A percentile compares a stretch with the other conserved stretches of the same genome.
phyloP scores from a whole-genome alignment of 2,888 invertebrate genomes.

The Brachyopa scutellaris region DNA sequence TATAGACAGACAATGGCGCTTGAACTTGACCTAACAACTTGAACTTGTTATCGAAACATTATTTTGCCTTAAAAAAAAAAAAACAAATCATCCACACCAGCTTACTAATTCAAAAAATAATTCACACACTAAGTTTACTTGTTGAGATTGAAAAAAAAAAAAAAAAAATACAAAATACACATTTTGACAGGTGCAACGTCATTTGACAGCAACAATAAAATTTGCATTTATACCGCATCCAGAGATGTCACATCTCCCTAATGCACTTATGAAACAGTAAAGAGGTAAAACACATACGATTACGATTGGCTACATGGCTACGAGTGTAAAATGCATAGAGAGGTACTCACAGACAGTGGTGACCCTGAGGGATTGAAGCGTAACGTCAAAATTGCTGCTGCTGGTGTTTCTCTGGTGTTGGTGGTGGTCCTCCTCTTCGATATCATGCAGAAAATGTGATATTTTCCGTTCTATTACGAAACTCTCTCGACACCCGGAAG shows the following conservation, averaged over 20 bases:
- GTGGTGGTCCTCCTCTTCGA: not conserved
- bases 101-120: not conserved
- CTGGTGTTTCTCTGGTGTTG: not conserved
- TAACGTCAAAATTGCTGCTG: constrained; percentile 23
- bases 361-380: constrained; percentile 70
- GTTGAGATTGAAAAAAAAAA: not conserved
- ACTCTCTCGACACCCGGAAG: constrained; percentile 29
- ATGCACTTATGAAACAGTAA: constrained; percentile 29
- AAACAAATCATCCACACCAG: not conserved
- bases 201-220: constrained; percentile 6
- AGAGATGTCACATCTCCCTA: constrained; percentile 22
- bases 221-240: not conserved
- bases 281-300: too few relatives aligned
- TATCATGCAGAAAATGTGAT: constrained; percentile 9
- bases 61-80: not conserved
- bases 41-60: constrained; percentile 34
- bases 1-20: constrained; percentile 37
- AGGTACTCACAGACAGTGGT: constrained; percentile 49
- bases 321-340: not conserved
- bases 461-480: constrained; percentile 10
- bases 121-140: not conserved
- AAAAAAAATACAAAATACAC: not conserved
- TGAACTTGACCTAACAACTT: constrained; percentile 57
- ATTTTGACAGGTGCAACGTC: constrained; percentile 29
- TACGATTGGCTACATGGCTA: too few relatives aligned